Conservation (phyloP, 2,888 invertebrate species). For the Cryptus armator region DNA sequence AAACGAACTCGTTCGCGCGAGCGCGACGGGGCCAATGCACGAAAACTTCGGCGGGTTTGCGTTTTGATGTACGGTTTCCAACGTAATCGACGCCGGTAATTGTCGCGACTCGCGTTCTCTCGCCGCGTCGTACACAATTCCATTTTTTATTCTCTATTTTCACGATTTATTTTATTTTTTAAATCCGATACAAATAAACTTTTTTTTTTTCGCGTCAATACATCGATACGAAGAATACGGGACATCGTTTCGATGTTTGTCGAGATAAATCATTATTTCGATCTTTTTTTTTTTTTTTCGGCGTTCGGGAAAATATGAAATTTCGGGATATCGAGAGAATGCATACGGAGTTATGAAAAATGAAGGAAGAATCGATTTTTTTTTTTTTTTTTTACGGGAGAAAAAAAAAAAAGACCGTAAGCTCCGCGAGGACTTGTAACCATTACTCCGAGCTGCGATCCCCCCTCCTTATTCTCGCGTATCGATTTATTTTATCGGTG, state of each 20-base stretch:
- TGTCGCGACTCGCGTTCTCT: slow-evolving; percentile 55
- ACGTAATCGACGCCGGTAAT: slow-evolving; percentile 70
- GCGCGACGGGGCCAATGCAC: slow-evolving; percentile 68
- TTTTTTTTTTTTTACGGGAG: background rate
- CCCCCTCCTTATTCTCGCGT: slow-evolving; percentile 29
- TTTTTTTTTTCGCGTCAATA: background rate
- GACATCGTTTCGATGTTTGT: background rate
- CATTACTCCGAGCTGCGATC: slow-evolving; percentile 27
- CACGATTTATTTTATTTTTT: background rate
- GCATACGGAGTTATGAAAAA: too few relatives aligned
- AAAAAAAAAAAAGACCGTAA: background rate
- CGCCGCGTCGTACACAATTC: slow-evolving; percentile 18
- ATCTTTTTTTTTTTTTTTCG: background rate
- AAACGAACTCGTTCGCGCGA: slow-evolving; percentile 27
- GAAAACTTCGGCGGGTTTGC: slow-evolving; percentile 74
- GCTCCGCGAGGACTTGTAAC: slow-evolving; percentile 3
- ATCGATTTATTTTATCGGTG: slow-evolving; percentile 68
- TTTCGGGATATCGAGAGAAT: too few relatives aligned
- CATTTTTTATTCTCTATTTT: background rate
- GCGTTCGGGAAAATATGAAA: background rate
- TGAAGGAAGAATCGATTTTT: background rate
- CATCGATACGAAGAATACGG: background rate
- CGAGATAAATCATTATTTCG: background rate
- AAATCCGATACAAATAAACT: background rate
- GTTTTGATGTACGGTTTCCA: slow-evolving; percentile 73